These are phyloP conservation scores for Hypotaenidia okinawae DNA, from an alignment of 2,797 vertebrate species.

Conservation along the genomic window DNA sequence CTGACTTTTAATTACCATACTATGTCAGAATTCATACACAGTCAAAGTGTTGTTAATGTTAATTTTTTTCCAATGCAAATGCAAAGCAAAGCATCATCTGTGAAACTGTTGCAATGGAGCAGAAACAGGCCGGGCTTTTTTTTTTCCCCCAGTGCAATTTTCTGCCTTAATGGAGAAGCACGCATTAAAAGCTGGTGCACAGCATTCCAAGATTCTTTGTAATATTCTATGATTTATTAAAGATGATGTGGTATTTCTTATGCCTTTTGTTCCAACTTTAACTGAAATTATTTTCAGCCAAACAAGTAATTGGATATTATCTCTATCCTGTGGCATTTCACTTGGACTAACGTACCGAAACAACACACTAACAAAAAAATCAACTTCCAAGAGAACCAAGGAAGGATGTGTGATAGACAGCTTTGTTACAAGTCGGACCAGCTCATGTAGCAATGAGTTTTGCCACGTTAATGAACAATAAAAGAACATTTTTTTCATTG, in stretches of 20 bases:
- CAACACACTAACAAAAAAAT: neutral
- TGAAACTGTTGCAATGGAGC: conserved; percentile 48
- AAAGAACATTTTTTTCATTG: neutral
- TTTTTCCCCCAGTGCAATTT: conserved; percentile 56
- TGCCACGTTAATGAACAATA: neutral
- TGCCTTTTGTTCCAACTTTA: neutral
- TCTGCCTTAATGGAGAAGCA: conserved; percentile 59
- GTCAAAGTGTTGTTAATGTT: neutral
- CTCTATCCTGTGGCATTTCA: neutral
- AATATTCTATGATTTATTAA: conserved; percentile 58
- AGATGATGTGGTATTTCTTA: conserved; percentile 42
- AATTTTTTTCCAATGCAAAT: conserved; percentile 26
- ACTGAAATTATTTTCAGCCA: conserved; percentile 43
- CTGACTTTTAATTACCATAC: conserved; percentile 25
- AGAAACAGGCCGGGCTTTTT: conserved; percentile 43
- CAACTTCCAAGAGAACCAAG: neutral
- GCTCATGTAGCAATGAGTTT: neutral
- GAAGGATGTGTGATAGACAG: neutral
- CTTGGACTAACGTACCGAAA: neutral
- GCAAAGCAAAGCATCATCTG: conserved; percentile 35
- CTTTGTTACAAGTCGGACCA: neutral
- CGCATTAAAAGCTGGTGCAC: conserved; percentile 49
- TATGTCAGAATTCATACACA: neutral
- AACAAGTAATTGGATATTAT: conserved; percentile 40
- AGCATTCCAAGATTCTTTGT: conserved; percentile 13